A percentile compares a stretch with the other conserved stretches of the same genome.
phyloP scores from a whole-genome alignment of 1,140 invertebrate species.

The Drosophila mauritiana region DNA sequence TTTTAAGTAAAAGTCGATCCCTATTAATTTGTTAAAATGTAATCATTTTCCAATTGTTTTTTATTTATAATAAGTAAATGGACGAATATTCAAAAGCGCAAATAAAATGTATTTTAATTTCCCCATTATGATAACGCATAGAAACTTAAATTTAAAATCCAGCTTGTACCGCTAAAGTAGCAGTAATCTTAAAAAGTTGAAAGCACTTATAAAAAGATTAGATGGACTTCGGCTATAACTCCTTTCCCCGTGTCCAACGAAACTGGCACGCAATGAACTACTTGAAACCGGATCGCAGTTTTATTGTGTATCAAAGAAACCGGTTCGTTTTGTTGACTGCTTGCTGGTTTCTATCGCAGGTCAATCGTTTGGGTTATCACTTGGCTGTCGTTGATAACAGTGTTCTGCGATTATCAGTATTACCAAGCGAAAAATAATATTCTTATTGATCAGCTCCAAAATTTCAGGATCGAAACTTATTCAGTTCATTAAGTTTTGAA shows the following conservation, averaged over 20 bases:
- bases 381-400: constrained; percentile 23
- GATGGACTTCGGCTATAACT: constrained; percentile 27
- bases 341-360: constrained; percentile 40
- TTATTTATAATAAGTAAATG: constrained; percentile 13
- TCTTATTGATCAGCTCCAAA: constrained; percentile 29
- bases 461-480: constrained; percentile 32
- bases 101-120: background rate
- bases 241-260: constrained; percentile 44
- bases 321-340: constrained; percentile 42
- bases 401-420: background rate
- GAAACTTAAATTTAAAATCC: constrained; percentile 35
- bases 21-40: background rate
- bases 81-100: constrained; percentile 49
- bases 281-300: constrained; percentile 57
- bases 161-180: constrained; percentile 16
- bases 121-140: constrained; percentile 34
- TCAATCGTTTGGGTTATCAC: constrained; percentile 57
- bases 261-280: constrained; percentile 67
- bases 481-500: constrained; percentile 38
- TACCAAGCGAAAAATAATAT: constrained; percentile 10
- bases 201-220: constrained; percentile 47
- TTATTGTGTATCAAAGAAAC: constrained; percentile 42
- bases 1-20: constrained; percentile 31
- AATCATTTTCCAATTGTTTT: constrained; percentile 7
- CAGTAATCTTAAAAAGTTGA: constrained; percentile 27